These are phyloP conservation scores for silkworm (Bombyx mori) DNA, from an alignment of 1,140 invertebrate species.

Conservation along the genomic window DNA sequence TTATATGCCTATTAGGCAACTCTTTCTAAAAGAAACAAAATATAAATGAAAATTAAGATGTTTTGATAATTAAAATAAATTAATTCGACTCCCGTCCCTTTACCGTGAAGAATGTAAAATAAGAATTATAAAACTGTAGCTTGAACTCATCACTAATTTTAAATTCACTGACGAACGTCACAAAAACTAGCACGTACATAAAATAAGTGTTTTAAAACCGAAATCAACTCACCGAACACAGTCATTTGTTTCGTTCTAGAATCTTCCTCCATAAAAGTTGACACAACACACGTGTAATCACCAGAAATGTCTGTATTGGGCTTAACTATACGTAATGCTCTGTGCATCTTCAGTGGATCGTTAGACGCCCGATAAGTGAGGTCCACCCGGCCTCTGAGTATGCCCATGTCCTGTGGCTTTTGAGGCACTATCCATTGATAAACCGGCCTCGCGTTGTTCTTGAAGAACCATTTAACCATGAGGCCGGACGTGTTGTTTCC, in stretches of 20 bases:
- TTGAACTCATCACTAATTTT: too few relatives aligned
- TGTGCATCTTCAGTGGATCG: slow-evolving; percentile 73
- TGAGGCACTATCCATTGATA: slow-evolving; percentile 84
- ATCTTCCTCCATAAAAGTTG: slow-evolving; percentile 78
- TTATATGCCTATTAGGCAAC: too few relatives aligned
- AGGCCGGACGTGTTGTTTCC: slow-evolving; percentile 74
- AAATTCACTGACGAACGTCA: too few relatives aligned
- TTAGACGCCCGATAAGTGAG: slow-evolving; percentile 74
- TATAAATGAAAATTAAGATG: too few relatives aligned
- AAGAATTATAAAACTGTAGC: too few relatives aligned
- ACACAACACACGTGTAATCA: slow-evolving; percentile 81
- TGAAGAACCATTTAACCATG: slow-evolving; percentile 86
- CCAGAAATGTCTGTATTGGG: slow-evolving; percentile 80
- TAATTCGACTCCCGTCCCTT: too few relatives aligned
- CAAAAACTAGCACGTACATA: too few relatives aligned
- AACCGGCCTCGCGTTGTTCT: slow-evolving; percentile 75
- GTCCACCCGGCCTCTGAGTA: slow-evolving; percentile 76
- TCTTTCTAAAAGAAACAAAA: too few relatives aligned
- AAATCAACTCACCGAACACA: slow-evolving; percentile 75
- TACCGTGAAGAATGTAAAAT: too few relatives aligned
- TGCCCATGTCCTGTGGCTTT: slow-evolving; percentile 74
- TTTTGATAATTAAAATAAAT: too few relatives aligned
- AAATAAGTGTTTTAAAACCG: not conserved
- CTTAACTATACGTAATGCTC: slow-evolving; percentile 77
- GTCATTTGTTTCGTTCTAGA: slow-evolving; percentile 77